phyloP scores from a whole-genome alignment of 2,797 vertebrate genomes.

The Sebastes matsubarae region DNA sequence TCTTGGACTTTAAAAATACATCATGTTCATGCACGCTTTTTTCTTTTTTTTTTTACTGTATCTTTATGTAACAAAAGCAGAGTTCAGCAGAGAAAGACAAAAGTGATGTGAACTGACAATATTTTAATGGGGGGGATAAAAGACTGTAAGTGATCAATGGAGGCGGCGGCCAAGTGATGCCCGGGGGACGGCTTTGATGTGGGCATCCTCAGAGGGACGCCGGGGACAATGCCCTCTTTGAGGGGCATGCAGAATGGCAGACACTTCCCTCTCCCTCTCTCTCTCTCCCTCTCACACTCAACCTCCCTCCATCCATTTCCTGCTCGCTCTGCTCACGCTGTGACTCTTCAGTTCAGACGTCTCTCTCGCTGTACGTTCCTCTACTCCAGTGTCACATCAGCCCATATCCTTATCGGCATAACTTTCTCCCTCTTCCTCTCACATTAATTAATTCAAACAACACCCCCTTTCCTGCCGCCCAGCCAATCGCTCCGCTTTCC shows the following conservation, averaged over 20 bases:
- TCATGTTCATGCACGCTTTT: conserved; percentile 23
- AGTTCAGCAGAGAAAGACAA: conserved; percentile 85
- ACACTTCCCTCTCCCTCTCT: conserved; percentile 76
- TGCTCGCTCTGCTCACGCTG: conserved; percentile 28
- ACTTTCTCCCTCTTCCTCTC: conserved; percentile 73
- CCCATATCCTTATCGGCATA: conserved; percentile 65
- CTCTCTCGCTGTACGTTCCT: conserved; percentile 49
- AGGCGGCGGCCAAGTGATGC: conserved; percentile 86
- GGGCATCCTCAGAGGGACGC: conserved; percentile 81
- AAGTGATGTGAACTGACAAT: conserved; percentile 88
- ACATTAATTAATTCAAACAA: conserved; percentile 82
- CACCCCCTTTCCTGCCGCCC: conserved; percentile 69
- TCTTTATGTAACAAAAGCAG: conserved; percentile 81
- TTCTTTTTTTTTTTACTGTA: conserved; percentile 51
- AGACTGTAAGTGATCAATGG: conserved; percentile 90
- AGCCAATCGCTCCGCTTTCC: conserved; percentile 62
- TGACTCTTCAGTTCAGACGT: conserved; percentile 39
- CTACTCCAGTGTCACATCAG: conserved; percentile 55
- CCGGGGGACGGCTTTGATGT: conserved; percentile 85
- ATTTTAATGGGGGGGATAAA: conserved; percentile 87
- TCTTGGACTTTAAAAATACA: conserved; percentile 30
- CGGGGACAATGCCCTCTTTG: conserved; percentile 87
- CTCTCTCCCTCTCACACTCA: conserved; percentile 54
- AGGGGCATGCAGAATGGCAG: conserved; percentile 79
- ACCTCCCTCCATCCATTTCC: conserved; percentile 40